phyloP scores from a whole-genome alignment of 2,888 invertebrate species.

The Chymomyza caudatula region DNA sequence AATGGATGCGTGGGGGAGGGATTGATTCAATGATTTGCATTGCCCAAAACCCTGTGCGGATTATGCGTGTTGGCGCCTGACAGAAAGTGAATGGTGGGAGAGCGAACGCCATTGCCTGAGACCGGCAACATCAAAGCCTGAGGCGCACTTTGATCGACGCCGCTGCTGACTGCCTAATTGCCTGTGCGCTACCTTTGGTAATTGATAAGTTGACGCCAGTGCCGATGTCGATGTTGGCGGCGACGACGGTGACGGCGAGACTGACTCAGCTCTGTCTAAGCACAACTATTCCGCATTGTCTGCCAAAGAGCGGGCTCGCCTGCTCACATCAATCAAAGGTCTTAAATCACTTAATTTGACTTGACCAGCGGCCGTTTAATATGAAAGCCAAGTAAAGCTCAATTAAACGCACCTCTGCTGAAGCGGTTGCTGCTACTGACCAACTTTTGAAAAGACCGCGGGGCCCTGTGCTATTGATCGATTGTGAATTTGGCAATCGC shows the following conservation, averaged over 20 bases:
- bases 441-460: constrained; percentile 18
- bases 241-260: neutral
- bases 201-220: constrained; percentile 49
- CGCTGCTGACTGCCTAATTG: constrained; percentile 55
- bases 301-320: constrained; percentile 9
- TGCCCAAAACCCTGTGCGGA: neutral
- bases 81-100: constrained; percentile 37
- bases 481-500: constrained; percentile 69
- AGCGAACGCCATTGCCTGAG: constrained; percentile 50
- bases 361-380: constrained; percentile 31
- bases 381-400: constrained; percentile 5
- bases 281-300: constrained; percentile 39
- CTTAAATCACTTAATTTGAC: constrained; percentile 61
- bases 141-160: constrained; percentile 50
- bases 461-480: constrained; percentile 46
- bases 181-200: constrained; percentile 61
- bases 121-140: constrained; percentile 21
- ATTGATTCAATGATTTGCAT: neutral
- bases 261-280: constrained; percentile 15
- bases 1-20: neutral
- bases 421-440: constrained; percentile 21
- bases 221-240: neutral
- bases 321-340: constrained; percentile 64
- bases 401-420: neutral
- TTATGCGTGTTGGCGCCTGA: neutral